phyloP scores from a whole-genome alignment of 2,888 invertebrate genomes.

The Cheilosia variabilis region DNA sequence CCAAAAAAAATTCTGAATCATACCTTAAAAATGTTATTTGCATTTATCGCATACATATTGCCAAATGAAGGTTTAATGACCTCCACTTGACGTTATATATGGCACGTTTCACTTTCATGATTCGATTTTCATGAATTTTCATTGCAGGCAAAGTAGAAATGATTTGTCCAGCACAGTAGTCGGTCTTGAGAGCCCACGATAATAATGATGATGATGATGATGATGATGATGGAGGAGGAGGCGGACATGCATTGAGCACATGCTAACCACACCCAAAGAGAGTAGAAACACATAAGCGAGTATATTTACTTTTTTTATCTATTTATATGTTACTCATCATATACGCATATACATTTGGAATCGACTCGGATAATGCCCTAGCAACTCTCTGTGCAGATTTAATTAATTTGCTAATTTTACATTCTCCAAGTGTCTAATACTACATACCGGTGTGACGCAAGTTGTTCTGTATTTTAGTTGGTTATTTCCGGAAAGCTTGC shows the following conservation, averaged over 20 bases:
- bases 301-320: neutral
- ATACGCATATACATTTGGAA: neutral
- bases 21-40: no score
- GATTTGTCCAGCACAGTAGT: neutral
- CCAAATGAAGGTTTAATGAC: constrained; percentile 10
- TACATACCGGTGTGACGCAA: neutral
- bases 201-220: neutral
- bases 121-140: constrained; percentile 8
- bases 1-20: no score
- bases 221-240: no score
- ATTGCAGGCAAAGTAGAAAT: neutral
- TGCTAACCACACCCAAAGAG: neutral
- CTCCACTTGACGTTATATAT: constrained; percentile 1
- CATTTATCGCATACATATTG: neutral
- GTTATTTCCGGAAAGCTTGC: neutral
- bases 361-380: constrained; percentile 3
- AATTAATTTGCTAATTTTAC: constrained; percentile 12
- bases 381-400: constrained; percentile 9
- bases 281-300: neutral
- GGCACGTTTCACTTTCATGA: constrained; percentile 14
- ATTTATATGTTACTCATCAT: neutral
- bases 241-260: constrained; percentile 5
- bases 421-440: constrained; percentile 5
- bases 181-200: constrained; percentile 2
- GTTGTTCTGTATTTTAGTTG: constrained; percentile 1